Conservation (phyloP, 2,113 vertebrate species). For the Tachysurus vachellii region DNA sequence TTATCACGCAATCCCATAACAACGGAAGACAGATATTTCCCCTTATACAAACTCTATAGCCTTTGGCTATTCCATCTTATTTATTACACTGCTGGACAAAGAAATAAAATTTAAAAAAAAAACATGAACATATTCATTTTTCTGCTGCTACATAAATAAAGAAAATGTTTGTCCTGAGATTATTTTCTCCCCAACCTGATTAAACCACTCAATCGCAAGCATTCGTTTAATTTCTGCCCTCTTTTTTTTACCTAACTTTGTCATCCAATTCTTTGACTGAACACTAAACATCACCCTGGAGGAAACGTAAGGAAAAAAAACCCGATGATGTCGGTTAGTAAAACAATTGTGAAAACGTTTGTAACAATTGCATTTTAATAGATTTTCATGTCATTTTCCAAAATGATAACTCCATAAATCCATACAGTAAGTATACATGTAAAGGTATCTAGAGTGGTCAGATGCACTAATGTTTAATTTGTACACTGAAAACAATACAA, state of each 20-base stretch:
- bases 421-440: constrained; percentile 65
- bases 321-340: too few species aligned
- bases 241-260: not conserved
- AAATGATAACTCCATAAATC: constrained; percentile 51
- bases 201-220: not conserved
- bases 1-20: not conserved
- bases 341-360: not conserved
- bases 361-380: constrained; percentile 54
- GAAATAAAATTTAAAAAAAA: not conserved
- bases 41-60: not conserved
- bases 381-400: constrained; percentile 40
- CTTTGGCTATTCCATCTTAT: constrained; percentile 28
- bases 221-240: not conserved
- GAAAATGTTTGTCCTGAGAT: not conserved
- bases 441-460: constrained; percentile 61
- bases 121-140: not conserved
- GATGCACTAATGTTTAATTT: constrained; percentile 58
- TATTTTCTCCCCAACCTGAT: not conserved
- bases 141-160: not conserved
- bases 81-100: constrained; percentile 25
- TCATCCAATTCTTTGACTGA: not conserved
- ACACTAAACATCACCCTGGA: not conserved
- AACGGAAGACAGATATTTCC: not conserved
- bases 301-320: not conserved
- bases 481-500: constrained; percentile 54